A percentile compares a stretch with the other conserved stretches of the same genome.
These are phyloP conservation scores for Matsumurasca onukii DNA, from an alignment of 1,140 invertebrate species.

Conservation along the genomic window DNA sequence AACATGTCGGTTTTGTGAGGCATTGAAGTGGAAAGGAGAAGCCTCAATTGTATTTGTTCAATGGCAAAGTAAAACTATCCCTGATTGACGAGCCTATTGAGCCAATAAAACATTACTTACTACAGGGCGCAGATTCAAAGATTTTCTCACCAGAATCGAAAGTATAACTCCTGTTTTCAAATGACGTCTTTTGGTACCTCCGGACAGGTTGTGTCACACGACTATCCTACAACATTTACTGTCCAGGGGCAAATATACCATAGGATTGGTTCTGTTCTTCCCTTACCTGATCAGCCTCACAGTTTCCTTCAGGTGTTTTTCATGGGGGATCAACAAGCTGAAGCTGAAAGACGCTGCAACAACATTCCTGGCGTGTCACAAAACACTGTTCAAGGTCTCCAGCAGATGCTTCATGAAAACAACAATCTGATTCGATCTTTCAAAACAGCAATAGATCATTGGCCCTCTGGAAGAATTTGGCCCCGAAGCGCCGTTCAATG, in stretches of 20 bases:
- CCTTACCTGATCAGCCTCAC: too few species aligned
- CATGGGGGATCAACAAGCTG: conserved; percentile 41
- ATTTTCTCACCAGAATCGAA: neutral
- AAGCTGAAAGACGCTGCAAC: conserved; percentile 32
- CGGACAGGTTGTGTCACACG: conserved; percentile 41
- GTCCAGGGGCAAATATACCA: too few species aligned
- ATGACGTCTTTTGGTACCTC: conserved; percentile 49
- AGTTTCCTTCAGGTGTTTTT: too few species aligned
- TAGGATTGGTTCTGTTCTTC: too few species aligned
- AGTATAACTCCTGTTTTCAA: conserved; percentile 47
- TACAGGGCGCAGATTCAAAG: neutral
- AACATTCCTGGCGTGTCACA: conserved; percentile 11
- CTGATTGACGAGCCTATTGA: conserved; percentile 33
- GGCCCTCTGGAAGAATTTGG: conserved; percentile 41
- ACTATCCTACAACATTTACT: conserved; percentile 48
- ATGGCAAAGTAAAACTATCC: conserved; percentile 37
- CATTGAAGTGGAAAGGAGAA: conserved; percentile 46
- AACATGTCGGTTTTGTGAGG: conserved; percentile 42
- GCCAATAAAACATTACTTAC: conserved; percentile 32
- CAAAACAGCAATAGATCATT: too few species aligned
- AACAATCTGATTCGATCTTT: too few species aligned
- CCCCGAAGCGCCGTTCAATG: conserved; percentile 43
- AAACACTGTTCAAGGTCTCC: too few species aligned
- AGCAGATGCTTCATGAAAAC: conserved; percentile 39
- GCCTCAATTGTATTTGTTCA: conserved; percentile 42